phyloP scores from a whole-genome alignment of 1,140 invertebrate genomes.

The Drosophila equinoxialis region DNA sequence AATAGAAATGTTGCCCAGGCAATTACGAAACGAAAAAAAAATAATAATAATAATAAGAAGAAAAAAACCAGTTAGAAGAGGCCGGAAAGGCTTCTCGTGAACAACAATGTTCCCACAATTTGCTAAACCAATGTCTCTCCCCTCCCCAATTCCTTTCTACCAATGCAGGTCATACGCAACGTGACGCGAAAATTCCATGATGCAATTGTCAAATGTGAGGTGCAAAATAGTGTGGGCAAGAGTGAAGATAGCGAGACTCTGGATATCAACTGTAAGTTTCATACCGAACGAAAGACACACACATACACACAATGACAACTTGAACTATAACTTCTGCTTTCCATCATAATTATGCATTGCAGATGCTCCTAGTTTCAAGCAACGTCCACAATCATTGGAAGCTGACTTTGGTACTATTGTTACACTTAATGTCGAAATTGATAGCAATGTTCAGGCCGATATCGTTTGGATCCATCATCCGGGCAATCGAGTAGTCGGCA shows the following conservation, averaged over 20 bases:
- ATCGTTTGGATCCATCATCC: slow-evolving; percentile 90
- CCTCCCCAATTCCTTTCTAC: neutral
- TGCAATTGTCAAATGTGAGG: slow-evolving; percentile 91
- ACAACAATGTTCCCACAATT: slow-evolving; percentile 72
- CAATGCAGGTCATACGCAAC: slow-evolving; percentile 85
- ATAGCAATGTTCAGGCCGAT: slow-evolving; percentile 90
- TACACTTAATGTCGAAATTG: slow-evolving; percentile 90
- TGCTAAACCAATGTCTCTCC: slow-evolving; percentile 27
- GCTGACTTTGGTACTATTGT: slow-evolving; percentile 88
- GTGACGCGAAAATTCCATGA: slow-evolving; percentile 89
- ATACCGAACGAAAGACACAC: no score
- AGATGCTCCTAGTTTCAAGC: slow-evolving; percentile 87
- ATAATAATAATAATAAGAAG: no score
- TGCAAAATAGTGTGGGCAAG: slow-evolving; percentile 90
- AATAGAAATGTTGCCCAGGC: slow-evolving; percentile 51
- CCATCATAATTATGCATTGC: neutral
- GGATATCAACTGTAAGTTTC: slow-evolving; percentile 89
- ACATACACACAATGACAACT: no score
- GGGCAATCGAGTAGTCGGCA: slow-evolving; percentile 87
- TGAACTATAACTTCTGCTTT: neutral
- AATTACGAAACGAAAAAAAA: slow-evolving; percentile 42
- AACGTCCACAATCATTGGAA: slow-evolving; percentile 87
- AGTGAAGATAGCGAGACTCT: slow-evolving; percentile 90
- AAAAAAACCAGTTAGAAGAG: slow-evolving; percentile 55
- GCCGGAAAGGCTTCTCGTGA: slow-evolving; percentile 57